phyloP scores from a whole-genome alignment of 2,797 vertebrate genomes.

The Pseudocheirus occidentalis region DNA sequence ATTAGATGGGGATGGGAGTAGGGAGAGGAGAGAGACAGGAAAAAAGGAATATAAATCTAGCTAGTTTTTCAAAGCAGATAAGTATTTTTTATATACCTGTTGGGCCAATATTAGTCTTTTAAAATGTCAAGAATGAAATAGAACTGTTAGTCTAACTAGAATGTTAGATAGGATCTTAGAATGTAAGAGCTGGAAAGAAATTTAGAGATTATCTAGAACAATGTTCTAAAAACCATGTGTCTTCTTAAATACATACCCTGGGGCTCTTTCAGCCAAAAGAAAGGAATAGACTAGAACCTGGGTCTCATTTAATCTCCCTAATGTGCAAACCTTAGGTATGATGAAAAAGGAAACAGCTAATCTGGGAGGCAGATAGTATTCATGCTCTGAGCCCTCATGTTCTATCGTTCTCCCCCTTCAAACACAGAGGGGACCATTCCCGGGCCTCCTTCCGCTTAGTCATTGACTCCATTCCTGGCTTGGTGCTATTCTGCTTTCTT shows the following conservation, averaged over 20 bases:
- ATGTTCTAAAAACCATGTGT: background rate
- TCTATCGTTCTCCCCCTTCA: background rate
- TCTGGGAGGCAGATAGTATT: background rate
- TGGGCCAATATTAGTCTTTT: background rate
- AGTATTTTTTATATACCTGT: background rate
- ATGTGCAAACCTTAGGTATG: background rate
- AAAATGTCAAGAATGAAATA: background rate
- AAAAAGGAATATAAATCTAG: background rate
- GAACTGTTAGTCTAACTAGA: background rate
- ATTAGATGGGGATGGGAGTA: conserved; percentile 1
- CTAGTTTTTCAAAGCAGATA: background rate
- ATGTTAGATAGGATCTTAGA: background rate
- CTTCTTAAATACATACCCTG: background rate
- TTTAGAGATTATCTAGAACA: background rate
- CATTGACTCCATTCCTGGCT: background rate
- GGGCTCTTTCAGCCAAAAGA: background rate
- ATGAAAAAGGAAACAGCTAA: background rate
- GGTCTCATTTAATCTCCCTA: background rate
- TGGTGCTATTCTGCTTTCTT: background rate
- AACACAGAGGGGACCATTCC: background rate
- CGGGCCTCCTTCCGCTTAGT: background rate
- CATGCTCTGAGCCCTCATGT: background rate
- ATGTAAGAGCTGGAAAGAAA: background rate
- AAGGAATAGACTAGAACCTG: background rate
- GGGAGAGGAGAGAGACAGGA: background rate